These are phyloP conservation scores for Amphipoea oculea DNA, from an alignment of 2,888 invertebrate genomes.

Conservation along the genomic window DNA sequence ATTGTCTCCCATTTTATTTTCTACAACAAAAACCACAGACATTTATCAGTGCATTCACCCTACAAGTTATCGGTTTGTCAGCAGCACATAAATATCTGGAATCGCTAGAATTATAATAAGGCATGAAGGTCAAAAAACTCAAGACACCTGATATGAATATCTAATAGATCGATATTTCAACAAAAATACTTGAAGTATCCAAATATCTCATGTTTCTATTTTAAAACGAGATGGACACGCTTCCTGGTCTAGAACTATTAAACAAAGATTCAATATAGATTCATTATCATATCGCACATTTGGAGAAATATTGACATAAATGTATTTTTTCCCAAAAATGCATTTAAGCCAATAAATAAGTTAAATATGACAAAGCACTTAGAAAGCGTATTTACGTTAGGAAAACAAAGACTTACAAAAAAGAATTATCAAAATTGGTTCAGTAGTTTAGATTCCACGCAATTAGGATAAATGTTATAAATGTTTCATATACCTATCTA, in stretches of 20 bases:
- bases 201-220: not conserved
- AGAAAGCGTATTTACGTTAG: no score
- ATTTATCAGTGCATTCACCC: conserved; percentile 46
- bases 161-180: not conserved
- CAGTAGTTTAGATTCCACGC: no score
- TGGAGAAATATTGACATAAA: no score
- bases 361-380: no score
- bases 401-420: no score
- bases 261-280: not conserved
- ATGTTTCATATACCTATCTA: no score
- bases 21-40: conserved; percentile 15
- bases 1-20: conserved; percentile 25
- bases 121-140: conserved; percentile 55
- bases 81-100: conserved; percentile 38
- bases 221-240: not conserved
- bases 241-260: not conserved
- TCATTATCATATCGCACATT: not conserved
- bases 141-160: conserved; percentile 40
- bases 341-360: no score
- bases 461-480: no score
- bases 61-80: conserved; percentile 24
- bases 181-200: not conserved
- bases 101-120: conserved; percentile 51
- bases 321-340: no score
- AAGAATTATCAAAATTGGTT: no score